These are phyloP conservation scores for Oophaga pumilio DNA, from an alignment of 2,113 vertebrate genomes.

Conservation along the genomic window DNA sequence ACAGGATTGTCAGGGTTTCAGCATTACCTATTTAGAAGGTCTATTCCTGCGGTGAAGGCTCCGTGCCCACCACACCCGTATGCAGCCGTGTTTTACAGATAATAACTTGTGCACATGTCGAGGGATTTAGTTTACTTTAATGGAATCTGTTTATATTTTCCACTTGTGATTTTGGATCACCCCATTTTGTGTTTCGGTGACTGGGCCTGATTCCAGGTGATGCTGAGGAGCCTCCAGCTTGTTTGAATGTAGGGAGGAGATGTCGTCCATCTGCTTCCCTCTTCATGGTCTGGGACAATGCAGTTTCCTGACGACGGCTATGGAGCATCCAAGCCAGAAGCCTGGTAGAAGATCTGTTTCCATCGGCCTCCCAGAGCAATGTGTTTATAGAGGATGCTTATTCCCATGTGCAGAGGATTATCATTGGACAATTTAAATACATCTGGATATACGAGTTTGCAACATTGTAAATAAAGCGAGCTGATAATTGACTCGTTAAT, in stretches of 20 bases:
- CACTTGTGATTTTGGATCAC: neutral
- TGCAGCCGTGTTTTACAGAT: neutral
- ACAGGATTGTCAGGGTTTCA: neutral
- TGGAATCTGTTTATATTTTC: conserved; percentile 29
- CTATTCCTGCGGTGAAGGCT: conserved; percentile 9
- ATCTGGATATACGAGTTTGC: neutral
- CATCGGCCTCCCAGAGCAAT: neutral
- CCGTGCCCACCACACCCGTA: neutral
- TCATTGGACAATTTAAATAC: no score
- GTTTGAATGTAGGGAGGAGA: neutral
- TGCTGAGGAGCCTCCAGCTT: conserved; percentile 19
- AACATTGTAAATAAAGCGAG: neutral
- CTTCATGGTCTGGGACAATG: conserved; percentile 22
- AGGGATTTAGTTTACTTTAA: conserved; percentile 20
- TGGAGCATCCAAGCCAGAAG: neutral
- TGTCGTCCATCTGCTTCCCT: conserved; percentile 12
- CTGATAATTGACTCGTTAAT: neutral
- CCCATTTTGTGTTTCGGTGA: neutral
- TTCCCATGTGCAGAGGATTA: neutral
- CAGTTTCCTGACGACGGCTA: neutral
- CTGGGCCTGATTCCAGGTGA: conserved; percentile 4
- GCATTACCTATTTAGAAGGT: neutral
- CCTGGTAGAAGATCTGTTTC: neutral
- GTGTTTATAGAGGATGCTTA: neutral
- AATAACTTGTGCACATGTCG: conserved; percentile 37